Evolutionary conservation across 2,797 vertebrate species (phyloP).

Genomic region (Protonibea diacanthus): DNA sequence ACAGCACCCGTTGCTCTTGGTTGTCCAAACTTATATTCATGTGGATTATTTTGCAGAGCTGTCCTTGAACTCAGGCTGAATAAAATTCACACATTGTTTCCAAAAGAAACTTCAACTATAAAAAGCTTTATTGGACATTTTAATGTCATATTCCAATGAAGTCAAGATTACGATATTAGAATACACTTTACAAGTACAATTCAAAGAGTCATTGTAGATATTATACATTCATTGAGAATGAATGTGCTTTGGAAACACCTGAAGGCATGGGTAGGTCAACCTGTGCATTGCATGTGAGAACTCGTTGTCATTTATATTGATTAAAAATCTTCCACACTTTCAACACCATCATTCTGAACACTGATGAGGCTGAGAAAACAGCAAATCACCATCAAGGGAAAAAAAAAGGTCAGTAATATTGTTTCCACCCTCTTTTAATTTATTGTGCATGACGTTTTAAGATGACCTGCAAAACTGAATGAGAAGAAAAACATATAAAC

Average conservation of each 20-base stretch:
- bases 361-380: not conserved
- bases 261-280: not conserved
- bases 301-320: not conserved
- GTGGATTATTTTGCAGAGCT: constrained; percentile 1
- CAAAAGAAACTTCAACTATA: not conserved
- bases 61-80: not conserved
- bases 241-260: not conserved
- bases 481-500: not conserved
- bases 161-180: not conserved
- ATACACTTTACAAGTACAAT: not conserved
- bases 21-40: constrained; percentile 6
- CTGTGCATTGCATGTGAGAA: not conserved
- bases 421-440: not conserved
- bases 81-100: not conserved
- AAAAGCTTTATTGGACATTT: not conserved
- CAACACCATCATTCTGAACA: not conserved
- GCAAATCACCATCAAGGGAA: not conserved
- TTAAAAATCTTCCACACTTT: not conserved
- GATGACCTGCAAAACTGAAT: not conserved
- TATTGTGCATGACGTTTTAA: not conserved
- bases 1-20: not conserved
- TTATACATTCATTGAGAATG: not conserved
- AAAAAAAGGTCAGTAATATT: not conserved
- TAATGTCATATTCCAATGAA: not conserved
- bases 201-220: not conserved